These are phyloP conservation scores for Danaus chrysippus DNA, from an alignment of 2,888 invertebrate species.

Conservation along the genomic window DNA sequence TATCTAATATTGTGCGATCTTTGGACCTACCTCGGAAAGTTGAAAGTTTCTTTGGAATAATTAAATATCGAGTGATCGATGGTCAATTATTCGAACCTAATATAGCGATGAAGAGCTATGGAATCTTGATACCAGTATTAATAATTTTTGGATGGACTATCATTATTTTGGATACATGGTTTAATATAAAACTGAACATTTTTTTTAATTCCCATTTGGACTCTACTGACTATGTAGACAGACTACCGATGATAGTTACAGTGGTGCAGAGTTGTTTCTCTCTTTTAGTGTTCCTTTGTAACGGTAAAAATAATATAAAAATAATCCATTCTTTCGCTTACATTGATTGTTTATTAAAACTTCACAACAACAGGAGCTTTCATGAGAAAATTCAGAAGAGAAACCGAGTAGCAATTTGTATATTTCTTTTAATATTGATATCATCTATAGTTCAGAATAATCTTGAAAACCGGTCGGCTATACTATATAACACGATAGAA, in stretches of 20 bases:
- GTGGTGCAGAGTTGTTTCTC: slow-evolving; percentile 42
- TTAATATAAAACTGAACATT: slow-evolving; percentile 21
- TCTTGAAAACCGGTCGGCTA: not conserved
- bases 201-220: slow-evolving; percentile 23
- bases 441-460: not conserved
- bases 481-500: not conserved
- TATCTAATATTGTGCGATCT: slow-evolving; percentile 35
- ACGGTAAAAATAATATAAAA: slow-evolving; percentile 37
- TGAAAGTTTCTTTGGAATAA: slow-evolving; percentile 49
- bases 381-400: slow-evolving; percentile 6
- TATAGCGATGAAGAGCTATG: slow-evolving; percentile 40
- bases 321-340: slow-evolving; percentile 13
- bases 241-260: slow-evolving; percentile 40
- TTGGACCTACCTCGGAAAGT: slow-evolving; percentile 28
- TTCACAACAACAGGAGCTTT: slow-evolving; percentile 9
- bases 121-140: slow-evolving; percentile 30
- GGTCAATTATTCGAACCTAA: slow-evolving; percentile 37
- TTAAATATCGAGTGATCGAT: slow-evolving; percentile 40
- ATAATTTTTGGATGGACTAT: slow-evolving; percentile 32
- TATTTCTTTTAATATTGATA: slow-evolving; percentile 10
- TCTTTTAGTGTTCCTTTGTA: slow-evolving; percentile 39
- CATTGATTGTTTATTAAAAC: slow-evolving; percentile 18
- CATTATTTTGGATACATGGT: slow-evolving; percentile 20
- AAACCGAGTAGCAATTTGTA: slow-evolving; percentile 6
- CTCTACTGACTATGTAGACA: slow-evolving; percentile 37